Percentiles rank a stretch among this genome's conserved stretches.
Conservation (phyloP, 2,113 vertebrate genomes). For the Danionella cerebrum region DNA sequence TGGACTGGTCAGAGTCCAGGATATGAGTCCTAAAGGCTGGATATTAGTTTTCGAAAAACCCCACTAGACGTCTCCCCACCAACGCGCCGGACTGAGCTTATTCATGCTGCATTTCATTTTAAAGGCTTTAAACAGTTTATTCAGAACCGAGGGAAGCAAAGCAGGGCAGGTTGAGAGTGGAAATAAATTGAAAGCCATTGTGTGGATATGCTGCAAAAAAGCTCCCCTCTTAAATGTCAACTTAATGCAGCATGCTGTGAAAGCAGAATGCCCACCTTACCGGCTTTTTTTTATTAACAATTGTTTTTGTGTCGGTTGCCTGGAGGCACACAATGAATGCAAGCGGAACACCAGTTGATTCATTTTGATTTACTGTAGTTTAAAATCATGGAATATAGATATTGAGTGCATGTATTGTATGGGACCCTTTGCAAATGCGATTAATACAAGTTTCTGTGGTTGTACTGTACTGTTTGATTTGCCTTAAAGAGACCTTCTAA, state of each 20-base stretch:
- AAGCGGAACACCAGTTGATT: neutral
- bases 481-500: too few relatives aligned
- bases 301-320: slow-evolving; percentile 13
- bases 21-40: slow-evolving; percentile 30
- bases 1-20: slow-evolving; percentile 23
- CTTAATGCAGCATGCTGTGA: slow-evolving; percentile 21
- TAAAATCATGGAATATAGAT: neutral
- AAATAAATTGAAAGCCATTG: slow-evolving; percentile 28
- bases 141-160: neutral
- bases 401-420: too few relatives aligned
- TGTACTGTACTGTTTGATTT: too few relatives aligned
- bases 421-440: too few relatives aligned
- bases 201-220: slow-evolving; percentile 15
- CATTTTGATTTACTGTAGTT: neutral
- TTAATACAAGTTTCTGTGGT: too few relatives aligned
- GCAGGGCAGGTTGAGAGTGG: neutral
- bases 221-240: slow-evolving; percentile 30
- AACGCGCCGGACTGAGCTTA: slow-evolving; percentile 22
- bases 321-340: slow-evolving; percentile 1
- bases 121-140: slow-evolving; percentile 30
- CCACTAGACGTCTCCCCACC: slow-evolving; percentile 19
- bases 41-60: slow-evolving; percentile 20
- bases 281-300: neutral
- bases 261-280: slow-evolving; percentile 14
- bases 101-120: slow-evolving; percentile 27